Evolutionary conservation across 2,888 invertebrate species (phyloP), one percentile per base, ranked within the genome.

Genomic region (Heliothis peltigera): DNA sequence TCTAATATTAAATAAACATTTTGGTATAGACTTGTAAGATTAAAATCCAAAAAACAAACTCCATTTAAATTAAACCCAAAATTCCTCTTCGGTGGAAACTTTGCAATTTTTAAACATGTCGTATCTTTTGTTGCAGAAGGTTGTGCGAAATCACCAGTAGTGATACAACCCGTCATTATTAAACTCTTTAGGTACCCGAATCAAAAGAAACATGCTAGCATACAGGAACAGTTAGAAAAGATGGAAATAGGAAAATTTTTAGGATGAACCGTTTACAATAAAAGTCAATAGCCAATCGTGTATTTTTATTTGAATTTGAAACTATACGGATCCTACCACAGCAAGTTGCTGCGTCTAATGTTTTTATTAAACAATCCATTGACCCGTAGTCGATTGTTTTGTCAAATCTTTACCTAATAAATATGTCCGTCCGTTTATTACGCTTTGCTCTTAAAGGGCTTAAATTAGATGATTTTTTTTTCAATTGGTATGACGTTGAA

Each of bases 91-190:
- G 2, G 17, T 18, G 52, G 3, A 6, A 48, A 42, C 32, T 32
- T 32, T n/a, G 22, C 10, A 10, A 32, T 32, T 10, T 28, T 28
- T 17, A n/a, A 48, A 18, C 6, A 21, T 17, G 1, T 5, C 47
- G 6, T 28, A 43, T 44, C 65, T 58, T 64, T 60, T 67, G 59
- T 82, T 82, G 58, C 84, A 87, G 87, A 48, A 15, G 80, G 84
- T 56, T 80, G 75, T 7, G 77, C 85, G 2, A 81, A 78, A 18
- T 82, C 86, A 1, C 93, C 93, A 4, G 49, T 92, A 0, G 64
- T 93, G 0, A 79, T 94, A 42, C 81, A 91, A 62, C 94, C 94
- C 3, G 91, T 93, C 0, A 69, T 93, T 4, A 91, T 94, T 58
- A 93, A 92, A 79, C 44, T 92, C 7, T 89, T 83, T 59, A 83